These are phyloP conservation scores for Anas flavirostris DNA, from an alignment of 2,797 vertebrate genomes.

Conservation along the genomic window DNA sequence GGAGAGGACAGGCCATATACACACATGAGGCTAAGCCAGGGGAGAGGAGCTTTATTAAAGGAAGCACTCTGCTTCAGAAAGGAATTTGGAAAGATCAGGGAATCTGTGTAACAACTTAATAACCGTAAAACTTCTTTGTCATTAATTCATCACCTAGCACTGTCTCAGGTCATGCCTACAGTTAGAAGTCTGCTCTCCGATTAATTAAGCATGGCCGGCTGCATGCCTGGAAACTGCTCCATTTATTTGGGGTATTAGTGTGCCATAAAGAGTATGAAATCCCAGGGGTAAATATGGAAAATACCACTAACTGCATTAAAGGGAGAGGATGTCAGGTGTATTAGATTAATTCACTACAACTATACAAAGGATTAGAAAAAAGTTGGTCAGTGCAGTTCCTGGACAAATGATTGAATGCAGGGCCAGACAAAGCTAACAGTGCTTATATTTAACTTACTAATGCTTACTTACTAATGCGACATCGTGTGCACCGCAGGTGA, in stretches of 20 bases:
- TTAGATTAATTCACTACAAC: slow-evolving; percentile 41
- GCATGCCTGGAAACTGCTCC: background rate
- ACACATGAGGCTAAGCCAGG: background rate
- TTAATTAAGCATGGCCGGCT: background rate
- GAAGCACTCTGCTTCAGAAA: background rate
- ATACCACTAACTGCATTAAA: slow-evolving; percentile 5
- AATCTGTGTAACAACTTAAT: background rate
- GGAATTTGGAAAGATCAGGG: background rate
- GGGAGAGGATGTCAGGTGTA: slow-evolving; percentile 37
- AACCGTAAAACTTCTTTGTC: background rate
- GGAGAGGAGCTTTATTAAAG: background rate
- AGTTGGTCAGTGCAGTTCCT: slow-evolving; percentile 28
- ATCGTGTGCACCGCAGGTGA: slow-evolving; percentile 28
- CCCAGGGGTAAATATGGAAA: slow-evolving; percentile 17
- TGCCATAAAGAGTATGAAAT: slow-evolving; percentile 5
- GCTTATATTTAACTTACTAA: slow-evolving; percentile 59
- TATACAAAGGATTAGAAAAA: slow-evolving; percentile 48
- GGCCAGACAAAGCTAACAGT: slow-evolving; percentile 48
- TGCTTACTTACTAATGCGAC: slow-evolving; percentile 42
- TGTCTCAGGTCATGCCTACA: background rate
- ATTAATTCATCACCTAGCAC: accelerated
- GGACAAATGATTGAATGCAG: slow-evolving; percentile 61
- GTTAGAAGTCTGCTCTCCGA: background rate
- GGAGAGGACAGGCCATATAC: background rate
- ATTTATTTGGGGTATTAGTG: background rate